Evolutionary conservation across 2,797 vertebrate species (phyloP).

Genomic region (Babyrousa celebensis): DNA sequence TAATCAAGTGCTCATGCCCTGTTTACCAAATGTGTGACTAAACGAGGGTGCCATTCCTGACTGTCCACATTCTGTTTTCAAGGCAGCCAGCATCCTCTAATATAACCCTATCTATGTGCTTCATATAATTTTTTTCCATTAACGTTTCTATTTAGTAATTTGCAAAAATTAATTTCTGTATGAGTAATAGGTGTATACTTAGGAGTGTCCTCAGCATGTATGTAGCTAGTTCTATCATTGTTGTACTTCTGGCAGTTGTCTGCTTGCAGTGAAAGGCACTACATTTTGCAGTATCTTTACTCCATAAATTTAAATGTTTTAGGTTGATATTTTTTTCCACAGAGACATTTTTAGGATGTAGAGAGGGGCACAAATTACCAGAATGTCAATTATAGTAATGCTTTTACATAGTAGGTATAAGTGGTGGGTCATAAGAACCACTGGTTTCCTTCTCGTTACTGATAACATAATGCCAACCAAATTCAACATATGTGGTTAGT

Average conservation of each 20-base stretch:
- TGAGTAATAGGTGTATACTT: background rate
- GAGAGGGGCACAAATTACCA: conserved; percentile 34
- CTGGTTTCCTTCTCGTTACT: background rate
- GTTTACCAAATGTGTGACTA: background rate
- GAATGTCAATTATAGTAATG: conserved; percentile 35
- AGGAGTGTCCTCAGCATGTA: background rate
- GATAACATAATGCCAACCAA: conserved; percentile 7
- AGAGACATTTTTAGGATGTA: conserved; percentile 11
- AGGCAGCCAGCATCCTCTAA: background rate
- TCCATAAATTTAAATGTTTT: conserved; percentile 55
- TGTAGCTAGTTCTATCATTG: conserved; percentile 10
- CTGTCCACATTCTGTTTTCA: background rate
- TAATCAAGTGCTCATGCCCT: background rate
- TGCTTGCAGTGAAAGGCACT: background rate
- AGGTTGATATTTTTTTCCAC: background rate
- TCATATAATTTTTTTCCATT: background rate
- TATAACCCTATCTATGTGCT: background rate
- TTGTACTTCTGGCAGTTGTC: background rate
- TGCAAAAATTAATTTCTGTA: background rate
- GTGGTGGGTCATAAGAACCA: background rate
- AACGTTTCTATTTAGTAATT: conserved; percentile 22
- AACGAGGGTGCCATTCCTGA: background rate
- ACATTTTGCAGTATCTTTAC: background rate
- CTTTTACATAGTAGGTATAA: conserved; percentile 10
- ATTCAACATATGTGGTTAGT: background rate